phyloP scores from a whole-genome alignment of 2,113 vertebrate species.

The Pampusana beccarii region DNA sequence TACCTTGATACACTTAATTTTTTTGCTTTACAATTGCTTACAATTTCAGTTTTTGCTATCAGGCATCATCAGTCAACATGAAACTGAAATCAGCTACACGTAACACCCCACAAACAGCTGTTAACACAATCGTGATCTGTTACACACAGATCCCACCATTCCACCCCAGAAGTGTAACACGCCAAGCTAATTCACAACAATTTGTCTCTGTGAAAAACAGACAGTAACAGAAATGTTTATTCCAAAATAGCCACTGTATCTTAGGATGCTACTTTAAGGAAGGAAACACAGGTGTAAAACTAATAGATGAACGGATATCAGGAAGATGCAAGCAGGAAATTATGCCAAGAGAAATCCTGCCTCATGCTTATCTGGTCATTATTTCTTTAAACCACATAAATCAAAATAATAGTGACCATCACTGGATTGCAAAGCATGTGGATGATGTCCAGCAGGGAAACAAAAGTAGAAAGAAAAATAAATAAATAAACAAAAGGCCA shows the following conservation, averaged over 20 bases:
- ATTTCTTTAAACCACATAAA: not conserved
- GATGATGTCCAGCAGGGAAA: not conserved
- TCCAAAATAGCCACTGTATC: not conserved
- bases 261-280: not conserved
- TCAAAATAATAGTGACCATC: not conserved
- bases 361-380: not conserved
- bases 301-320: not conserved
- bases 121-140: not conserved
- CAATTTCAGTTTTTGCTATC: not conserved
- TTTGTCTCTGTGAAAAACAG: not conserved
- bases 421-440: not conserved
- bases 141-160: not conserved
- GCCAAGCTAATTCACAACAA: not conserved
- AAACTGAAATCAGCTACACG: not conserved
- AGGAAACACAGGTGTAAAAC: not conserved
- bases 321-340: not conserved
- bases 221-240: not conserved
- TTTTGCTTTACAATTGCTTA: not conserved
- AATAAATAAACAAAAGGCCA: not conserved
- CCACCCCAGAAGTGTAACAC: not conserved
- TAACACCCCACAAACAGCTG: not conserved
- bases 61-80: not conserved
- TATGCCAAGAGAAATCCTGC: not conserved
- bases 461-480: not conserved
- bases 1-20: not conserved